Evolutionary conservation across 2,113 vertebrate genomes (phyloP).

Genomic region (Panurus biarmicus): DNA sequence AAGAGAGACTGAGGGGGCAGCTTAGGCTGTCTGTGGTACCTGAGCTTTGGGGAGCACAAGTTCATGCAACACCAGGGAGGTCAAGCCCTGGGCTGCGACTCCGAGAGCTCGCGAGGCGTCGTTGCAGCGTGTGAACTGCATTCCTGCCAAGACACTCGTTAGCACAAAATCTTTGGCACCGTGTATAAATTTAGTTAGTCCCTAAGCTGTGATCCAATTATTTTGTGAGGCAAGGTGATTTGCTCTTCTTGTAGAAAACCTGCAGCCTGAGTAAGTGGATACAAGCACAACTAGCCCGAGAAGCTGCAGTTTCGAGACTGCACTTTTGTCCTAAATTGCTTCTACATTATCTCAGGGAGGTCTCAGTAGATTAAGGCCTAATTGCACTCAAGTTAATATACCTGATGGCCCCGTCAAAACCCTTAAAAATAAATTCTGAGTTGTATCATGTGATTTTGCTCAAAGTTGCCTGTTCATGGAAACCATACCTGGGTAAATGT

Average conservation of each 20-base stretch:
- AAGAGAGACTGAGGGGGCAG: neutral
- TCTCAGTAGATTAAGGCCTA: neutral
- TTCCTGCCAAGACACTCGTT: neutral
- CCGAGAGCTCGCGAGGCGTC: rapidly evolving
- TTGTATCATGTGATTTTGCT: neutral
- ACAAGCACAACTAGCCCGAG: neutral
- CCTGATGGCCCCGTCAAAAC: neutral
- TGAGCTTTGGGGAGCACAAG: neutral
- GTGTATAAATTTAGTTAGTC: neutral
- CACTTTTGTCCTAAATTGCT: neutral
- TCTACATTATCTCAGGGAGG: neutral
- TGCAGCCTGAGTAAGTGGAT: neutral
- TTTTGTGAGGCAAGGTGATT: slow-evolving; percentile 5
- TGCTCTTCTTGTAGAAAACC: slow-evolving; percentile 6
- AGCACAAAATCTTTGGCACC: neutral
- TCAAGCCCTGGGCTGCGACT: neutral
- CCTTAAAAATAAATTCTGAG: neutral
- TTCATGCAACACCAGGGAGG: neutral
- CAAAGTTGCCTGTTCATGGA: neutral
- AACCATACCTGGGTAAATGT: slow-evolving; percentile 80
- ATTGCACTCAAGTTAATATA: neutral
- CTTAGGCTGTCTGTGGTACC: neutral
- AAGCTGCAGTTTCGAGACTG: neutral
- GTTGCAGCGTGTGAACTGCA: neutral
- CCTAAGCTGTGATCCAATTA: neutral